Evolutionary conservation across 37 sponge, comb jelly and placozoan genomes (phyloP).

Genomic region (Geodia barretti): DNA sequence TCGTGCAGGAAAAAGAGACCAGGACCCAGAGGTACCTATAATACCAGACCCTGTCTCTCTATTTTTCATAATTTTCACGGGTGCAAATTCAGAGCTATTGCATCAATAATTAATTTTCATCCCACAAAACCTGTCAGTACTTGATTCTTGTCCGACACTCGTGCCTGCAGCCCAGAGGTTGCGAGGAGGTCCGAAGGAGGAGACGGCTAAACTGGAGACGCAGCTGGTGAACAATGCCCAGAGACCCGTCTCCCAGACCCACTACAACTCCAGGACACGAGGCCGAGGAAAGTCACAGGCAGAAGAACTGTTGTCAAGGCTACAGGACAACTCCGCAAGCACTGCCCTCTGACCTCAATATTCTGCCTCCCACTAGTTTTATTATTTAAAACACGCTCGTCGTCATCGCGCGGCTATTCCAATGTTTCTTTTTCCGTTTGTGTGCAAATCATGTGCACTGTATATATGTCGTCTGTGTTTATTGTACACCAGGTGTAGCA

Average conservation of each 20-base stretch:
- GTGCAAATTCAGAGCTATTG: too few species aligned
- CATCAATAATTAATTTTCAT: too few species aligned
- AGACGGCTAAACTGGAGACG: neutral
- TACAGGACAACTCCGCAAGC: constrained; percentile 31
- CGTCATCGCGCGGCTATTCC: too few species aligned
- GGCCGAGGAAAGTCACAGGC: constrained; percentile 1
- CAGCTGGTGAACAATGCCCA: neutral
- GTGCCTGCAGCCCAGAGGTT: neutral
- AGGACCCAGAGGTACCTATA: neutral
- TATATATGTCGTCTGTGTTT: too few species aligned
- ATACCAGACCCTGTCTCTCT: too few species aligned
- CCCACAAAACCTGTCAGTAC: too few species aligned
- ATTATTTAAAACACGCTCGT: too few species aligned
- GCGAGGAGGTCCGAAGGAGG: constrained; percentile 14
- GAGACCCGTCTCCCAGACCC: neutral
- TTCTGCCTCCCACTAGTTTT: neutral
- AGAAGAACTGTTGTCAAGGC: constrained; percentile 28
- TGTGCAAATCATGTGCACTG: neutral
- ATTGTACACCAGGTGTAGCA: too few species aligned
- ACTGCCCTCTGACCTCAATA: constrained; percentile 30
- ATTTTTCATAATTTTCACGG: too few species aligned
- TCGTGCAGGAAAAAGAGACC: neutral
- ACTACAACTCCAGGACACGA: constrained; percentile 6
- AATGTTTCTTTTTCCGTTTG: neutral
- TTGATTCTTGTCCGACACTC: too few species aligned